These are phyloP conservation scores for Propithecus coquereli DNA, from an alignment of 2,113 vertebrate species.

Conservation along the genomic window DNA sequence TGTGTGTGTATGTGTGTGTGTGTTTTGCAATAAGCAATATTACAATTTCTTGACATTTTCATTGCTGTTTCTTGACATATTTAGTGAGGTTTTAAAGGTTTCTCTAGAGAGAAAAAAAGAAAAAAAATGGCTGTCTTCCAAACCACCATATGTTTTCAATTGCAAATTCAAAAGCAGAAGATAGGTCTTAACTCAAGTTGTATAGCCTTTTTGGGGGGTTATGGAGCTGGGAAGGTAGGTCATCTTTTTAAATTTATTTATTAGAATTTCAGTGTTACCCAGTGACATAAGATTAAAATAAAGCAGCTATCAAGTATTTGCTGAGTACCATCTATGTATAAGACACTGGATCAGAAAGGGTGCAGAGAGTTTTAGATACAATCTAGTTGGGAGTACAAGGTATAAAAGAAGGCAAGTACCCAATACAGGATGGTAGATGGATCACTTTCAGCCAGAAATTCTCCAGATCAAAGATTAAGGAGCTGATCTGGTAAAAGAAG, in stretches of 20 bases:
- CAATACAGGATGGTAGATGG: neutral
- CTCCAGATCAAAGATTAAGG: neutral
- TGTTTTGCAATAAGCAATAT: constrained; percentile 69
- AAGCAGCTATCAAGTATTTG: neutral
- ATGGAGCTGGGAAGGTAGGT: neutral
- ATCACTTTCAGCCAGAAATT: neutral
- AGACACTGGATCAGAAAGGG: neutral
- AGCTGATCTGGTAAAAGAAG: neutral
- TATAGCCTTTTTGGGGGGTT: constrained; percentile 15
- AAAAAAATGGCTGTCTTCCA: constrained; percentile 75
- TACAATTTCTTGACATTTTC: constrained; percentile 83
- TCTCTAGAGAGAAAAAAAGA: constrained; percentile 51
- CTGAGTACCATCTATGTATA: neutral
- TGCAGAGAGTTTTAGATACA: neutral
- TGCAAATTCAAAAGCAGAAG: constrained; percentile 67
- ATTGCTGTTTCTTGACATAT: constrained; percentile 81
- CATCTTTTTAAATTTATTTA: constrained; percentile 33
- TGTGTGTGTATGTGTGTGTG: constrained; percentile 1
- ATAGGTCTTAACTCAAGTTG: constrained; percentile 14
- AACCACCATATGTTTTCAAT: constrained; percentile 82
- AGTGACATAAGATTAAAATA: constrained; percentile 19
- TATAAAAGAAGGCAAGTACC: neutral
- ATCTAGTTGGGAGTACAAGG: neutral
- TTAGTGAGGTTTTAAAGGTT: constrained; percentile 80
- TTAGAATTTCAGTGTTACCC: constrained; percentile 37